These are phyloP conservation scores for Drosophila sordidapex DNA, from an alignment of 2,888 invertebrate genomes.

Conservation along the genomic window DNA sequence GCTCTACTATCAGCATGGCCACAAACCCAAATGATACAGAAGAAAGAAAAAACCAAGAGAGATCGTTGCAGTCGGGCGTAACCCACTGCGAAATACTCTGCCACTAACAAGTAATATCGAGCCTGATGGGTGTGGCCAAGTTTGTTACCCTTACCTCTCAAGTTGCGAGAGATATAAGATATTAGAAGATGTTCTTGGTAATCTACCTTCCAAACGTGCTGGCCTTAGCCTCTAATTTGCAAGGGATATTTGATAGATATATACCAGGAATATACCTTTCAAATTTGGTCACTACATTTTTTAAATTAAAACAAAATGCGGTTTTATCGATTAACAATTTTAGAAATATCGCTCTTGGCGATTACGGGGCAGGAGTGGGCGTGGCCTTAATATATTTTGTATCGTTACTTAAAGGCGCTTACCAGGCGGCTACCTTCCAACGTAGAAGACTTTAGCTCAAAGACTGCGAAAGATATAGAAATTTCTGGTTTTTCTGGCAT, in stretches of 20 bases:
- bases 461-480: background rate
- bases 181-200: background rate
- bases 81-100: background rate
- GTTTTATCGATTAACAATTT: background rate
- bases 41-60: background rate
- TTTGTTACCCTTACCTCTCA: background rate
- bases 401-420: background rate
- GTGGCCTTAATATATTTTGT: background rate
- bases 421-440: background rate
- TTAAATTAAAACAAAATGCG: too few species aligned
- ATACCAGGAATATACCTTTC: too few species aligned
- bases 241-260: too few species aligned
- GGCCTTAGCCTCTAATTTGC: background rate
- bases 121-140: background rate
- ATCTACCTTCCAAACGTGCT: background rate
- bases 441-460: background rate
- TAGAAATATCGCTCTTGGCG: background rate
- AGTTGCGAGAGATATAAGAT: background rate
- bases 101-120: background rate
- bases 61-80: background rate
- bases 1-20: conserved; percentile 7
- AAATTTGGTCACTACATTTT: too few species aligned
- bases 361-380: too few species aligned
- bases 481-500: background rate
- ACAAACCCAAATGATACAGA: conserved; percentile 41